Evolutionary conservation across 2,113 vertebrate genomes (phyloP), one percentile per base, ranked within the genome.

Genomic region (Pterocles gutturalis): DNA sequence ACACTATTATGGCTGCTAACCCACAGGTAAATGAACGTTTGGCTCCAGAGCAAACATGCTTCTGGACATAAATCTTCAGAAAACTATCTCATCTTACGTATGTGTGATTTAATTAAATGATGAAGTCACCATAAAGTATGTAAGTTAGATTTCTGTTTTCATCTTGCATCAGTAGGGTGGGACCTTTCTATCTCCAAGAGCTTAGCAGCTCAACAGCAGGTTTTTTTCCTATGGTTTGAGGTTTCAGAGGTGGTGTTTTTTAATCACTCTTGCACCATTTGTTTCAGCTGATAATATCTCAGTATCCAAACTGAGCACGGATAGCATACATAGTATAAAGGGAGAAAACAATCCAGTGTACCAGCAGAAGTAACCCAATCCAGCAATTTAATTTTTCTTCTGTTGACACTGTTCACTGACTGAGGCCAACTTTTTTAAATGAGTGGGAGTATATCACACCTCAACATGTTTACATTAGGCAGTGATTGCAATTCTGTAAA

Each of bases 1-100:
- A 99, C 97, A 99, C 99, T 34, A 96, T 99, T 93, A 99, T 99
- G 99, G 99, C 99, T 78, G 98, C 99, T 90, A 99, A 99, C 97
- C 99, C 99, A 48, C 98, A 99, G 98, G 99, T 99, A 97, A 98
- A 72, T 76, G 87, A 71, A 77, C 71, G 84, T 53, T 75, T 82
- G 38, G 95, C 89, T 91, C 54, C 77, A 85, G 91, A 86, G 76
- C 92, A 97, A 95, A 82, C 80, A 73, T 29, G 49, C 96, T 95
- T 43, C 73, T 90, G 31, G 71, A 73, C 69, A 57, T 55, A 75
- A 65, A 66, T 81, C 65, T 96, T 93, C 66, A 67, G 61, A 55
- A 86, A 91, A 80, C 80, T 25, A 64, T 93, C 76, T 95, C 90
- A 66, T 87, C 85, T 96, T 80, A 88, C 54, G 46, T 58, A 85